A percentile compares a stretch with the other conserved stretches of the same genome.
Conservation (phyloP, 2,888 invertebrate genomes). For the Xestia rhomboidea region DNA sequence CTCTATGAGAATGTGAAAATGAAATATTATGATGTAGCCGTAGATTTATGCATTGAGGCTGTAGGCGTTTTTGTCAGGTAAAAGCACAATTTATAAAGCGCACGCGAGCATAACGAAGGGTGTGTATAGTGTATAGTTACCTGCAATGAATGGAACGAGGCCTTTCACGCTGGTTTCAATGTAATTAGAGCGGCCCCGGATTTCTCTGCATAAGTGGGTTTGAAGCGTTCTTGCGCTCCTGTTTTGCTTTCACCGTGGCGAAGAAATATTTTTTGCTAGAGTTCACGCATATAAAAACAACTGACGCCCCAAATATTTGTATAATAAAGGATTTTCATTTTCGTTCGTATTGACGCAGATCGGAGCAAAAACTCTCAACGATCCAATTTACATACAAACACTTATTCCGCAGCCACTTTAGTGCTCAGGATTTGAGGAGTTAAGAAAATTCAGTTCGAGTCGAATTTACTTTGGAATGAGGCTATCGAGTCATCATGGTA, state of each 20-base stretch:
- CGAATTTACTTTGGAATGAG: conserved; percentile 61
- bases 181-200: conserved; percentile 85
- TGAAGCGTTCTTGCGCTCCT: conserved; percentile 78
- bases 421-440: conserved; percentile 63
- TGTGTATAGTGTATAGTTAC: conserved; percentile 74
- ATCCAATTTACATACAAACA: conserved; percentile 66
- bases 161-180: conserved; percentile 85
- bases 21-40: conserved; percentile 51
- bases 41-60: conserved; percentile 60
- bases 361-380: conserved; percentile 53
- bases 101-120: conserved; percentile 69
- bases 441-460: conserved; percentile 63
- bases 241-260: conserved; percentile 71
- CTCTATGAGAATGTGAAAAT: conserved; percentile 49
- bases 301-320: conserved; percentile 61
- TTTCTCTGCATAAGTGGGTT: conserved; percentile 85
- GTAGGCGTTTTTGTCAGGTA: conserved; percentile 65
- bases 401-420: conserved; percentile 63
- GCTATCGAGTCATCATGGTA: conserved; percentile 39
- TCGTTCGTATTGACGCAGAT: conserved; percentile 46
- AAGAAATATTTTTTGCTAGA: conserved; percentile 67
- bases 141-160: conserved; percentile 80
- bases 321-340: conserved; percentile 64
- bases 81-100: conserved; percentile 71
- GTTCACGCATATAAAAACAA: conserved; percentile 65